Percentiles rank a stretch among this genome's conserved stretches.
phyloP scores from a whole-genome alignment of 1,140 invertebrate species.

The Streblospio benedicti region DNA sequence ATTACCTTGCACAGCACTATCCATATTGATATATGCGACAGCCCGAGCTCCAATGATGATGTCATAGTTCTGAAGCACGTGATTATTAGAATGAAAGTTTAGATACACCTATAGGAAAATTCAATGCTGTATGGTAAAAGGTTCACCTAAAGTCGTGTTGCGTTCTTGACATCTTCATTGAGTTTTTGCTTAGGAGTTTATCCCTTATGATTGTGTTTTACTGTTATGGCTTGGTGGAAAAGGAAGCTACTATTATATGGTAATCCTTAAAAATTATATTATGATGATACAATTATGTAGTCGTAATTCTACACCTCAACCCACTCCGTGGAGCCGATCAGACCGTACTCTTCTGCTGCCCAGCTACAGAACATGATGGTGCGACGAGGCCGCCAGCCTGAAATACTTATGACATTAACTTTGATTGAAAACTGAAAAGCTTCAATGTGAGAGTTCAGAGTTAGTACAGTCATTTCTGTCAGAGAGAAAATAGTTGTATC shows the following conservation, averaged over 20 bases:
- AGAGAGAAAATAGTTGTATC: too few relatives aligned
- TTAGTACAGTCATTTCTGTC: too few relatives aligned
- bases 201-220: too few relatives aligned
- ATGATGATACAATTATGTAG: constrained; percentile 10
- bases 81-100: not conserved
- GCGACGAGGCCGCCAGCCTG: constrained; percentile 45
- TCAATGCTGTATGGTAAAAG: too few relatives aligned
- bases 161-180: too few relatives aligned
- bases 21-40: constrained; percentile 42
- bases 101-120: not conserved
- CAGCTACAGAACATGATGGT: constrained; percentile 51
- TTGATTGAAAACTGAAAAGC: too few relatives aligned
- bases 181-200: too few relatives aligned
- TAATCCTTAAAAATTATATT: constrained; percentile 3
- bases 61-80: constrained; percentile 31
- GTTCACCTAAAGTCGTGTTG: too few relatives aligned
- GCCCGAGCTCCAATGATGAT: constrained; percentile 33
- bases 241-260: not conserved
- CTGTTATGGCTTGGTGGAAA: not conserved
- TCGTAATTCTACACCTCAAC: too few relatives aligned
- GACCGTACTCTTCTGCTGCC: constrained; percentile 51
- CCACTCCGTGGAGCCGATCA: constrained; percentile 49
- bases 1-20: constrained; percentile 30
- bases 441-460: too few relatives aligned
- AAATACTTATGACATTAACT: too few relatives aligned